A percentile compares a stretch with the other conserved stretches of the same genome.
Conservation (phyloP, 2,888 invertebrate species). For the Calliopum simillimum region DNA sequence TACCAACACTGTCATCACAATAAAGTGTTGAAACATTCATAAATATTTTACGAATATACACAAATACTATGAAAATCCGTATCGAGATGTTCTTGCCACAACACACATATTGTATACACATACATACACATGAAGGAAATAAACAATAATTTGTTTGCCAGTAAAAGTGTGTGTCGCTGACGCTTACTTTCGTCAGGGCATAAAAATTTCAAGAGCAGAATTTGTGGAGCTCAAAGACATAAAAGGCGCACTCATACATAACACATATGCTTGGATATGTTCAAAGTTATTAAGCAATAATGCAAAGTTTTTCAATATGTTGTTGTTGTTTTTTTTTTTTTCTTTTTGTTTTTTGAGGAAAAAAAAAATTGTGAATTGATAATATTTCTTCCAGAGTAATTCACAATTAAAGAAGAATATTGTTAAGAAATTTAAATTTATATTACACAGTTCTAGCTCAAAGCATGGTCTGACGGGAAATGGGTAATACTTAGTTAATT, state of each 20-base stretch:
- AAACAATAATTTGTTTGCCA: not conserved
- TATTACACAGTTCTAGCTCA: no score
- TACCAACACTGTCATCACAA: conserved; percentile 3
- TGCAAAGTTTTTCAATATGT: no score
- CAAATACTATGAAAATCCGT: not conserved
- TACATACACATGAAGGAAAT: not conserved
- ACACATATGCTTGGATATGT: no score
- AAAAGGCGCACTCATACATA: not conserved
- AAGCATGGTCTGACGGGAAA: no score
- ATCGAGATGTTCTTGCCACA: not conserved
- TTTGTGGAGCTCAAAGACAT: not conserved
- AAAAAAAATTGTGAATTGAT: no score
- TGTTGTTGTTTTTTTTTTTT: no score
- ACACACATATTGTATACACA: not conserved
- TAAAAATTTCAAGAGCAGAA: conserved; percentile 9
- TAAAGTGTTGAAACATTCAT: conserved; percentile 16
- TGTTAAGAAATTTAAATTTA: no score
- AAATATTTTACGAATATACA: not conserved
- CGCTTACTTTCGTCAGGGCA: not conserved
- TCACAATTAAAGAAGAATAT: no score
- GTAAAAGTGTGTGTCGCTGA: not conserved
- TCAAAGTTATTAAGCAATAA: no score
- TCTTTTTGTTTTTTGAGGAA: no score
- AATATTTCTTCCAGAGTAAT: no score
- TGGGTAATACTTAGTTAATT: no score